Evolutionary conservation across 2,113 vertebrate species (phyloP).

Genomic region (Casuarius casuarius): DNA sequence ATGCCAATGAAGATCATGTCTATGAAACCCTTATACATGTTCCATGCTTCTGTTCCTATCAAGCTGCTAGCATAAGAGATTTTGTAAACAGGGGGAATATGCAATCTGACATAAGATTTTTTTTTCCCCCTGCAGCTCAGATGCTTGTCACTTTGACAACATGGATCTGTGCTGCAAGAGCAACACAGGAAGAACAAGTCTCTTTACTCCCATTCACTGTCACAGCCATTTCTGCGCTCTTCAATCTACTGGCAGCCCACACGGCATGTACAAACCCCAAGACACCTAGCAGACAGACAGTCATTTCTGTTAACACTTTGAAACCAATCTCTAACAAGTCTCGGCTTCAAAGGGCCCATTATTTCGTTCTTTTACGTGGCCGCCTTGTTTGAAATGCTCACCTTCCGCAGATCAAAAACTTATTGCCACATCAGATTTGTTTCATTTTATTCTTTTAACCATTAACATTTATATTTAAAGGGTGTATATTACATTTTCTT

Average conservation of each 20-base stretch:
- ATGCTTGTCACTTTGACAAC: neutral
- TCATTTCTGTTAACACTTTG: neutral
- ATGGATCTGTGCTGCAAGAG: neutral
- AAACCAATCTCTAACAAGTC: neutral
- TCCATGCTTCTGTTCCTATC: neutral
- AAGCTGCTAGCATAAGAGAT: slow-evolving; percentile 28
- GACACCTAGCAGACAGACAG: neutral
- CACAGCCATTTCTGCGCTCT: neutral
- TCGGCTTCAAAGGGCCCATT: neutral
- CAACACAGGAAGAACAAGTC: neutral
- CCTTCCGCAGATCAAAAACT: neutral
- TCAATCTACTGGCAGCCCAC: neutral
- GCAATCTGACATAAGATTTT: slow-evolving; percentile 18
- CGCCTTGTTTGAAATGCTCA: neutral
- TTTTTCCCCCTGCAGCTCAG: neutral
- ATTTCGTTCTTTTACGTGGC: neutral
- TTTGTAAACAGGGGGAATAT: slow-evolving; percentile 14
- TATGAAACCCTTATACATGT: neutral
- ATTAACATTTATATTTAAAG: slow-evolving; percentile 13
- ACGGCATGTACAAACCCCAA: neutral
- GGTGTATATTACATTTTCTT: neutral
- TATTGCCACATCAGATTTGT: neutral
- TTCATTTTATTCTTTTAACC: neutral
- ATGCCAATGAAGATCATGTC: neutral
- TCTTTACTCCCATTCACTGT: neutral